Evolutionary conservation across 1,140 invertebrate genomes (phyloP).

Genomic region (Macrobrachium rosenbergii): DNA sequence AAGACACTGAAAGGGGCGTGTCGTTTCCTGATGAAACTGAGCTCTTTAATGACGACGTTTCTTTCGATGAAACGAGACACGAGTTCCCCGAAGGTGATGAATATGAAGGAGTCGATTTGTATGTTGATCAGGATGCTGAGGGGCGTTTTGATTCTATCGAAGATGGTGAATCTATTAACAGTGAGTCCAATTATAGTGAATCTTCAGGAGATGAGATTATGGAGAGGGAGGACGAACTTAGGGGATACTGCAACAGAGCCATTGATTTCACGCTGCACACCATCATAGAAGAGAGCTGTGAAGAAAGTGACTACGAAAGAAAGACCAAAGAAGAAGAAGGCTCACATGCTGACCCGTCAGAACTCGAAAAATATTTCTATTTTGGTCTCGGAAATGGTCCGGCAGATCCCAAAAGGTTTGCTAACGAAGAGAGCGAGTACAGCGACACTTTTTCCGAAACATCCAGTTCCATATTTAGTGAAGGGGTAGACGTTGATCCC

Average conservation of each 20-base stretch:
- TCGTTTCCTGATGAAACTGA: conserved; percentile 42
- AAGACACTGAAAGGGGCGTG: conserved; percentile 40
- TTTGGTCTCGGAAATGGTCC: conserved; percentile 82
- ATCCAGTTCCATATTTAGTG: conserved; percentile 85
- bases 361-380: conserved; percentile 93
- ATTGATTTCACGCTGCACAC: conserved; percentile 93
- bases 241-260: conserved; percentile 78
- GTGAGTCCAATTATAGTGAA: conserved; percentile 66
- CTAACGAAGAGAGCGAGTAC: conserved; percentile 70
- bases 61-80: conserved; percentile 48
- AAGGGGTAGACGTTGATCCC: conserved; percentile 74
- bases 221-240: conserved; percentile 84
- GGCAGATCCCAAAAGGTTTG: conserved; percentile 66
- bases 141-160: conserved; percentile 66
- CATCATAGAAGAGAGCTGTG: conserved; percentile 93
- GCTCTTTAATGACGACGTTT: conserved; percentile 52
- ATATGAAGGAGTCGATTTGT: conserved; percentile 47
- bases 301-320: conserved; percentile 78
- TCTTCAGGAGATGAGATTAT: conserved; percentile 71
- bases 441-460: conserved; percentile 85
- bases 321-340: conserved; percentile 77
- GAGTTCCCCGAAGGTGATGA: conserved; percentile 53
- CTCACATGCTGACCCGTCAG: conserved; percentile 75
- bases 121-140: conserved; percentile 56
- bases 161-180: conserved; percentile 66